phyloP scores from a whole-genome alignment of 2,888 invertebrate genomes.

The Troides oblongomaculatus region DNA sequence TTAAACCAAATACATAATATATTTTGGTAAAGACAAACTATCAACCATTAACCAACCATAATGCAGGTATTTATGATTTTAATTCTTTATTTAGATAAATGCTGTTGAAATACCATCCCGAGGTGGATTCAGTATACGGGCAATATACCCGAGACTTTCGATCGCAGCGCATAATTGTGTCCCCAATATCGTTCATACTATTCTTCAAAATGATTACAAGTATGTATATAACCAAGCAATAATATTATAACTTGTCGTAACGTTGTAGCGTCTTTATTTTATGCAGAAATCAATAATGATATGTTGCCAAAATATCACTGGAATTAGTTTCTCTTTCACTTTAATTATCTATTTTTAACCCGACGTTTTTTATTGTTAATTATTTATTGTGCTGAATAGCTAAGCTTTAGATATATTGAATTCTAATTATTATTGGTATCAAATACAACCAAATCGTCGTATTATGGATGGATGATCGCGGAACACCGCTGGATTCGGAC shows the following conservation, averaged over 20 bases:
- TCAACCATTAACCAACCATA: no score
- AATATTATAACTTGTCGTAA: no score
- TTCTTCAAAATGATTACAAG: constrained; percentile 72
- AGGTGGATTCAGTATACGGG: constrained; percentile 84
- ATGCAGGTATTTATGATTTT: no score
- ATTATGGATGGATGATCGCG: no score
- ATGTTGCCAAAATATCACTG: constrained; percentile 13
- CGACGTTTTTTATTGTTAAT: constrained; percentile 14
- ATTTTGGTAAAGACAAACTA: no score
- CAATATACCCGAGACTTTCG: constrained; percentile 87
- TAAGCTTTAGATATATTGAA: no score
- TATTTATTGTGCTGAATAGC: not conserved
- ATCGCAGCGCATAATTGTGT: constrained; percentile 91
- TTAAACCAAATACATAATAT: no score
- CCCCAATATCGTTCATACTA: constrained; percentile 89
- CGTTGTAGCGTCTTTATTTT: constrained; percentile 2
- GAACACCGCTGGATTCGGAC: no score
- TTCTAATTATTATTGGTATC: no score
- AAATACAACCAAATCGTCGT: no score
- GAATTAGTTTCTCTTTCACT: constrained; percentile 6
- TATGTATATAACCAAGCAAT: constrained; percentile 40
- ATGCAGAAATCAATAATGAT: constrained; percentile 6
- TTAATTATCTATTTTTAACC: constrained; percentile 22
- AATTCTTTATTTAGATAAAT: constrained; percentile 75
- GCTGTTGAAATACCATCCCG: constrained; percentile 86